Conservation (phyloP, 2,797 vertebrate species). For the Coilia nasus region DNA sequence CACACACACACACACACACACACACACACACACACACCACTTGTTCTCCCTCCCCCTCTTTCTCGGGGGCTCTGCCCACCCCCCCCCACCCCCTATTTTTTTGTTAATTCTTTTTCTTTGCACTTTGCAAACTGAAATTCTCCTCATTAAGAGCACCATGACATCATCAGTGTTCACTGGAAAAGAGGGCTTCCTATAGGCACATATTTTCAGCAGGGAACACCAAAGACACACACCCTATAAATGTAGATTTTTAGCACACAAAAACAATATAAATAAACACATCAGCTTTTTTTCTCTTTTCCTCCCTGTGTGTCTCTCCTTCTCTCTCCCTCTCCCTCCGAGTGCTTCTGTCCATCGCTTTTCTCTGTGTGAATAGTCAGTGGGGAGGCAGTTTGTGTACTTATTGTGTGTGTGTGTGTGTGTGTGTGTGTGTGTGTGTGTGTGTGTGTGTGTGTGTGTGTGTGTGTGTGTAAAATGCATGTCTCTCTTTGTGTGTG, state of each 20-base stretch:
- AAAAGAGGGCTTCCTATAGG: background rate
- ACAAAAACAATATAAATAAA: background rate
- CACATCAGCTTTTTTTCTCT: background rate
- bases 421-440: background rate
- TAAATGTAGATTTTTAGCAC: background rate
- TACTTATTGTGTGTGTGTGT: background rate
- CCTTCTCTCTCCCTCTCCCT: background rate
- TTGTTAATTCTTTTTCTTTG: background rate
- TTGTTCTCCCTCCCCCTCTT: background rate
- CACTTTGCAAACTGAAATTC: too few relatives aligned
- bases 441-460: background rate
- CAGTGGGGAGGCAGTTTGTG: background rate
- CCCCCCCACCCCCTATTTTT: background rate
- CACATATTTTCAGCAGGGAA: background rate
- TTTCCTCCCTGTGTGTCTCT: too few relatives aligned
- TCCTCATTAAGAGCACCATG: background rate
- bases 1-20: conserved; percentile 7
- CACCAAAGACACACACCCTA: background rate
- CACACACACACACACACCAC: conserved; percentile 2
- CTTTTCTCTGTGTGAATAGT: background rate
- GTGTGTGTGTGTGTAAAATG: background rate
- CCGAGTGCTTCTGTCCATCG: too few relatives aligned
- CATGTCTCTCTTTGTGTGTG: background rate
- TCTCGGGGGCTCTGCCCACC: background rate
- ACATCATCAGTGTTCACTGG: background rate